Base-by-base conservation (phyloP, 2,888 invertebrate genomes). In the Meteorus cinctellus region DNA sequence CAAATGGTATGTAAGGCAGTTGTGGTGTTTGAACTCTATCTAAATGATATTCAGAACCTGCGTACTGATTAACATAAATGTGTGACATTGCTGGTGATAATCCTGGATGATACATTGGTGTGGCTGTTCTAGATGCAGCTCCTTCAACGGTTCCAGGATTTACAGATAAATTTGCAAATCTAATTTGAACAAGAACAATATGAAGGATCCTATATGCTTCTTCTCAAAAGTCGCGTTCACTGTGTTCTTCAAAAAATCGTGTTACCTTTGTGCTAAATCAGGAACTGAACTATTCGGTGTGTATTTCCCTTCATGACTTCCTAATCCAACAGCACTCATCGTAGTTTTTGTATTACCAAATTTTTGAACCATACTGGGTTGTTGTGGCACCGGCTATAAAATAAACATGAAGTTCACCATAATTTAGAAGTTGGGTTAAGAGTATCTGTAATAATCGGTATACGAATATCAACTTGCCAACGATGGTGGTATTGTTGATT, bases 231-330 rank as follows among this genome's bases (percentile, higher is more conserved):
- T 55, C 34, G 34, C 5, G 8, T 8, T 34, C 8, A 4, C 12
- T 41, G 41, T 41, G 12, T 41, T 12, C 12, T 41, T 8, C 2
- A 12, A 41, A 24, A 41, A 41, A 12, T 12, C 12, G 12, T 60
- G 59, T 68, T 86, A 92, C 92, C 92, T 91, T 80, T 92, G 92
- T 14, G 92, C 92, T 80, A 92, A 87, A 85, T 92, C 92, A 68
- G 92, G 92, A 77, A 92, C 92, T n/a, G 92, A 92, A 81, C 91
- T 91, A 86, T 92, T 95, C 1, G 95, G 95, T 55, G 95, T 95
- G 87, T 95, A 96, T 90, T 95, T 95, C 80, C 95, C 95, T 85
- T 95, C 95, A 88, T 95, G 95, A 69, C 95, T 95, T 78, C 94
- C 94, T 86, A 95, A 91, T 34, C 95, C 95, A 4, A 92, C 91